Percentiles rank a stretch among this genome's conserved stretches.
Evolutionary conservation across 92 coral and sea anemone species (phyloP).

Genomic region (Phenganax marumi): DNA sequence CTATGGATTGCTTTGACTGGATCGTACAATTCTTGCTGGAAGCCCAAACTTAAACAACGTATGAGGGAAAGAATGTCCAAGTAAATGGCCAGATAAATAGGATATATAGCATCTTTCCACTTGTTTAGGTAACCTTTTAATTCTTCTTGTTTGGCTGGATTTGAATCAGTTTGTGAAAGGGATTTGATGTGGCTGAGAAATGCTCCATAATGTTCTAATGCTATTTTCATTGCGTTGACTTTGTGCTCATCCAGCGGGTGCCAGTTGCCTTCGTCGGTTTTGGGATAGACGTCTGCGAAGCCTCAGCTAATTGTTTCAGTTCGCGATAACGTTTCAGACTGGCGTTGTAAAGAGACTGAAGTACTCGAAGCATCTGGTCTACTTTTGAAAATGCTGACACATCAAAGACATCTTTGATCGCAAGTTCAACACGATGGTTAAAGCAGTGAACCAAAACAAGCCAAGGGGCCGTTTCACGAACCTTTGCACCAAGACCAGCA

Average conservation of each 20-base stretch:
- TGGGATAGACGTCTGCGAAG: neutral
- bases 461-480: neutral
- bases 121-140: conserved; percentile 10
- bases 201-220: conserved; percentile 21
- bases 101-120: conserved; percentile 6
- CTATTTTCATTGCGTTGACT: conserved; percentile 10
- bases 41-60: neutral
- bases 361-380: conserved; percentile 1
- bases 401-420: conserved; percentile 1
- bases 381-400: conserved; percentile 1
- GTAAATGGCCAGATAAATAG: conserved; percentile 13
- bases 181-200: neutral
- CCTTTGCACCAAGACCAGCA: neutral
- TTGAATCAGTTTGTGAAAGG: conserved; percentile 1
- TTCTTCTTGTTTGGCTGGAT: conserved; percentile 16
- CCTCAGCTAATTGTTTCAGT: neutral
- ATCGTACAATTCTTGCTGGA: conserved; percentile 13
- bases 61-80: neutral
- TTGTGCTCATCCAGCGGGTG: conserved; percentile 6
- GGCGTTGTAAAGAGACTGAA: conserved; percentile 1
- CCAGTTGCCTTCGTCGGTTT: conserved; percentile 16
- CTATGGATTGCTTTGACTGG: conserved; percentile 12
- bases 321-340: neutral
- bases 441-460: conserved; percentile 4
- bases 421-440: conserved; percentile 7